phyloP scores from a whole-genome alignment of 1,140 invertebrate genomes.

The Cardiocondyla obscurior region DNA sequence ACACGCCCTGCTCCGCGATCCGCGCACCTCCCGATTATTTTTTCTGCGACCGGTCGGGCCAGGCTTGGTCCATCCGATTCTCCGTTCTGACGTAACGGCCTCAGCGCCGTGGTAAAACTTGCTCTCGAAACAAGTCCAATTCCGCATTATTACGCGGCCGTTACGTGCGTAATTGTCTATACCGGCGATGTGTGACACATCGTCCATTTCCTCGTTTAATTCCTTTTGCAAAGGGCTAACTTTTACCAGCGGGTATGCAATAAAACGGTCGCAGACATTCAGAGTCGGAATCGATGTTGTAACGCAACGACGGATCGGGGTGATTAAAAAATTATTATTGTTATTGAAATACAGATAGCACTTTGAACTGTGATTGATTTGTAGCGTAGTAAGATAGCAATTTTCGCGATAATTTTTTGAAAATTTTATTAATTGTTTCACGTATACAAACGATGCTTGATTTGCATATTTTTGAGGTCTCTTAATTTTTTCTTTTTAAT shows the following conservation, averaged over 20 bases:
- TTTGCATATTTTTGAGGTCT: slow-evolving; percentile 23
- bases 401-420: not conserved
- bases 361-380: not conserved
- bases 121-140: slow-evolving; percentile 35
- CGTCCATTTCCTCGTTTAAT: not conserved
- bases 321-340: too few species aligned
- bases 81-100: slow-evolving; percentile 68
- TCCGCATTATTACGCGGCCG: slow-evolving; percentile 39
- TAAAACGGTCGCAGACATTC: not conserved
- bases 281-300: not conserved
- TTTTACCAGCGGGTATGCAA: not conserved
- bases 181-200: not conserved
- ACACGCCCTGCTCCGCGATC: slow-evolving; percentile 62
- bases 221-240: slow-evolving; percentile 38
- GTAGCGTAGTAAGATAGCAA: not conserved
- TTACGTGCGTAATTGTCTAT: slow-evolving; percentile 25
- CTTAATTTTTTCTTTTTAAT: not conserved
- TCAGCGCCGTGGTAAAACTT: slow-evolving; percentile 14
- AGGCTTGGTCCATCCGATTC: slow-evolving; percentile 67
- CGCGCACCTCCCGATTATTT: slow-evolving; percentile 59
- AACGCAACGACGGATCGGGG: not conserved
- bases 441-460: not conserved
- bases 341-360: too few species aligned
- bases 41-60: slow-evolving; percentile 16
- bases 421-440: not conserved